Conservation (phyloP, 2,113 vertebrate species). For the Pipra filicauda region DNA sequence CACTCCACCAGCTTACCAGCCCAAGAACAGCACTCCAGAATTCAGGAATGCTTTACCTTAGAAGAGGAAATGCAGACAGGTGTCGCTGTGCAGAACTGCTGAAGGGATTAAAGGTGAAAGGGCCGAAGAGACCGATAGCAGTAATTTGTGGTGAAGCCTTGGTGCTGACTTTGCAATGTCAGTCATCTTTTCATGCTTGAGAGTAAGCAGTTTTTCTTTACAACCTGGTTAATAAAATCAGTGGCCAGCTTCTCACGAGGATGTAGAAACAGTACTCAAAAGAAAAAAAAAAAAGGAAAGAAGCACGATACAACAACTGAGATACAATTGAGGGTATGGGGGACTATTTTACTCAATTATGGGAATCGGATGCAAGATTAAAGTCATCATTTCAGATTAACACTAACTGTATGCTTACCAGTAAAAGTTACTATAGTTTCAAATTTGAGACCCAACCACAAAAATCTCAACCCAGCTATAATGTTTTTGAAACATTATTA, state of each 20-base stretch:
- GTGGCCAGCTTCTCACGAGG: background rate
- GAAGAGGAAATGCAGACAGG: background rate
- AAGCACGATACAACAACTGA: background rate
- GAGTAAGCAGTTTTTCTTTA: background rate
- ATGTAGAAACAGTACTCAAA: background rate
- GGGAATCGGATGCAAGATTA: background rate
- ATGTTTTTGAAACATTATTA: background rate
- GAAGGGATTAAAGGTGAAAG: background rate
- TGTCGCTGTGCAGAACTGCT: rapidly evolving
- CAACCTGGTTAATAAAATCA: background rate
- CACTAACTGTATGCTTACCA: background rate
- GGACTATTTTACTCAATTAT: background rate
- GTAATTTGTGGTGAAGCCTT: background rate
- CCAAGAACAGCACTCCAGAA: rapidly evolving
- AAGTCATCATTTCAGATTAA: background rate
- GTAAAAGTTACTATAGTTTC: background rate
- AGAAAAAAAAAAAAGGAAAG: no score
- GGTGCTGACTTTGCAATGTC: background rate
- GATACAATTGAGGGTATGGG: background rate
- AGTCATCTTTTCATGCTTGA: background rate
- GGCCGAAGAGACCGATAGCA: background rate
- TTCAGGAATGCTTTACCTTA: background rate
- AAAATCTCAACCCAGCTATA: background rate
- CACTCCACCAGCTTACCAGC: background rate
- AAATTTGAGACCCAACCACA: background rate